Evolutionary conservation across 2,113 vertebrate genomes (phyloP), one percentile per base, ranked within the genome.

Genomic region (Phocoena phocoena): DNA sequence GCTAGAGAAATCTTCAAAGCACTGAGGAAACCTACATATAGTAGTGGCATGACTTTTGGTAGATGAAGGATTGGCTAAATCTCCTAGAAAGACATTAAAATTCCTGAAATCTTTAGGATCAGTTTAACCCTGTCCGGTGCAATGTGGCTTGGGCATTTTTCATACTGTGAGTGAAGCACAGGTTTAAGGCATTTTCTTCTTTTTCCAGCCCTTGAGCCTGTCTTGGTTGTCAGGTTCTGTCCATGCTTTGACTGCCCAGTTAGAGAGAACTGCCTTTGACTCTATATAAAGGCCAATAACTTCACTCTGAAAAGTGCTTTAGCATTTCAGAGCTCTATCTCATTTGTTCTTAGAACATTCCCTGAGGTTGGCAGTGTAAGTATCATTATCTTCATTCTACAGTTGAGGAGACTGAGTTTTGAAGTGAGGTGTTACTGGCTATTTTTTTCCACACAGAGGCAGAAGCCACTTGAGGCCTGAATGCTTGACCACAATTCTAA

Each of bases 361-460:
- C 28, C 85, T 18, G 58, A 93, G 67, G 71, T 23, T 53, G 76
- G 65, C 13, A 0, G 31, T 53, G 67, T 70, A 74, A 67, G 70
- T 15, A 8, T 47, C 76, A 63, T 83, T 26, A 79, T 65, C 58
- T 36, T 68, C 25, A 21, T 28, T 77, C 77, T 63, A 71, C 11
- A 82, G 38, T 67, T 5, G 1, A 86, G 81, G 93, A 93, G 74
- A 79, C 38, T 41, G 31, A 79, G 50, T 90, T 94, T 94, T 2
- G 2, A 87, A 94, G 93, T n/a, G 63, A 76, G n/a, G 84, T 94
- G 82, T 94, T 80, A 65, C 83, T 31, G 68, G 82, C 65, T 82
- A 38, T 86, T 92, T 85, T 71, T 86, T 93, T 88, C 50, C 31
- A 7, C 82, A 91, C 60, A 65, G 71, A 71, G 95, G 62, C 38